A percentile compares a stretch with the other conserved stretches of the same genome.
phyloP scores from a whole-genome alignment of 2,113 vertebrate species.

The Oreotrochilus melanogaster region DNA sequence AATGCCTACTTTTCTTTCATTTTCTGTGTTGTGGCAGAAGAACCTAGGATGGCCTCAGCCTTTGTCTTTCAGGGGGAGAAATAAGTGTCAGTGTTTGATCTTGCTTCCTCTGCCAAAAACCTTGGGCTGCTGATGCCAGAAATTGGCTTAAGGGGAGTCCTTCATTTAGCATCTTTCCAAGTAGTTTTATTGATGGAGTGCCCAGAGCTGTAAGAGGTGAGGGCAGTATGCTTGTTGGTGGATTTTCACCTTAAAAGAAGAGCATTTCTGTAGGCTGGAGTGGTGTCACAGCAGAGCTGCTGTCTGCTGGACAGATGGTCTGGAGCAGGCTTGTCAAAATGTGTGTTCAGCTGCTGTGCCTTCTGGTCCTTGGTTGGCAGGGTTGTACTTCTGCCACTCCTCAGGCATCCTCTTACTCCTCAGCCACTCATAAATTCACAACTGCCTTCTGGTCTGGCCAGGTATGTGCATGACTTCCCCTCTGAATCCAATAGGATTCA shows the following conservation, averaged over 20 bases:
- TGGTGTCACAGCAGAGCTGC: background rate
- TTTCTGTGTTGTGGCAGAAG: background rate
- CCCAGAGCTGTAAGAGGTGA: background rate
- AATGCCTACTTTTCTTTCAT: background rate
- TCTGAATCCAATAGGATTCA: background rate
- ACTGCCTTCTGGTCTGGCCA: background rate
- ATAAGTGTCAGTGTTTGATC: background rate
- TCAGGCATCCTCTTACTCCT: background rate
- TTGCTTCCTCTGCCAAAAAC: background rate
- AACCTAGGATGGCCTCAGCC: background rate
- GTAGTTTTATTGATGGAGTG: background rate
- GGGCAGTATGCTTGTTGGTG: background rate
- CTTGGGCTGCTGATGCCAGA: background rate
- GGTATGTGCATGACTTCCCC: background rate
- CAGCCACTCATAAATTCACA: background rate
- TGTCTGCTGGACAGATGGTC: conserved; percentile 8
- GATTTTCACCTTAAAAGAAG: background rate
- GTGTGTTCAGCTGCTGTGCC: conserved; percentile 2
- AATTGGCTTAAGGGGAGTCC: background rate
- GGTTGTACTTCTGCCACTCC: background rate
- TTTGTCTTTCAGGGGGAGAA: background rate
- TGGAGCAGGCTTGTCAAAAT: background rate
- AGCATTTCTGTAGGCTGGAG: background rate
- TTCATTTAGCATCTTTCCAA: background rate
- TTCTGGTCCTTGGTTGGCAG: conserved; percentile 15